These are phyloP conservation scores for Cyclophora albipunctata DNA, from an alignment of 2,888 invertebrate genomes.

Conservation along the genomic window DNA sequence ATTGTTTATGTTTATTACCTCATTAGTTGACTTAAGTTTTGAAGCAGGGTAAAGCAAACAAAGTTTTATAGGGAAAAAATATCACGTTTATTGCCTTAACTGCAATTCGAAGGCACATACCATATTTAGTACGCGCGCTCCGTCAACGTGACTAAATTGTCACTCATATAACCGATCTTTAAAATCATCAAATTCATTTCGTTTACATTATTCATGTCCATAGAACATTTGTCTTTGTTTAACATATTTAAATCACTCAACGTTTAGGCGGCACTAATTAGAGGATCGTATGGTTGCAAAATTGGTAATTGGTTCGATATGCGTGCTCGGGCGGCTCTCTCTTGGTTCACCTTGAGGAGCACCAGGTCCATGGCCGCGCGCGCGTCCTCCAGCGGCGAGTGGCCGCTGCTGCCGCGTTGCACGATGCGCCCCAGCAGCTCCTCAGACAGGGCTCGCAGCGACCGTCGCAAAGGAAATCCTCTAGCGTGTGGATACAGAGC, in stretches of 20 bases:
- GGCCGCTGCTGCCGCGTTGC: constrained; percentile 82
- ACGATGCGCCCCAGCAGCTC: constrained; percentile 86
- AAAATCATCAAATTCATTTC: constrained; percentile 20
- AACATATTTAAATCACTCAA: constrained; percentile 35
- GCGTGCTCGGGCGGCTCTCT: constrained; percentile 40
- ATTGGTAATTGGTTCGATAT: constrained; percentile 40
- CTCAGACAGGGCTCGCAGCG: constrained; percentile 85
- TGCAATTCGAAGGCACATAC: constrained; percentile 74
- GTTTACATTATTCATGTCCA: constrained; percentile 30
- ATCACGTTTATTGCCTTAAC: constrained; percentile 70
- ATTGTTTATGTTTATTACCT: constrained; percentile 4
- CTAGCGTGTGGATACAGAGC: constrained; percentile 89
- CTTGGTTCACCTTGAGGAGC: constrained; percentile 79
- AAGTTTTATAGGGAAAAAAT: constrained; percentile 46
- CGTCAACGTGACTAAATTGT: constrained; percentile 66
- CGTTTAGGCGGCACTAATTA: constrained; percentile 62
- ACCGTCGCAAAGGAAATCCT: constrained; percentile 88
- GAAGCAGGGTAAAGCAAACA: constrained; percentile 37
- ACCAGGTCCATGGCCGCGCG: constrained; percentile 92
- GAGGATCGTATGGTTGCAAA: constrained; percentile 62
- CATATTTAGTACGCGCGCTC: constrained; percentile 58
- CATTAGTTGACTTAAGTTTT: constrained; percentile 9
- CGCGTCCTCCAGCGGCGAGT: constrained; percentile 96
- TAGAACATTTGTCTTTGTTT: constrained; percentile 42
- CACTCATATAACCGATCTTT: constrained; percentile 44